Evolutionary conservation across 2,797 vertebrate genomes (phyloP).

Genomic region (Coregonus suidteri): DNA sequence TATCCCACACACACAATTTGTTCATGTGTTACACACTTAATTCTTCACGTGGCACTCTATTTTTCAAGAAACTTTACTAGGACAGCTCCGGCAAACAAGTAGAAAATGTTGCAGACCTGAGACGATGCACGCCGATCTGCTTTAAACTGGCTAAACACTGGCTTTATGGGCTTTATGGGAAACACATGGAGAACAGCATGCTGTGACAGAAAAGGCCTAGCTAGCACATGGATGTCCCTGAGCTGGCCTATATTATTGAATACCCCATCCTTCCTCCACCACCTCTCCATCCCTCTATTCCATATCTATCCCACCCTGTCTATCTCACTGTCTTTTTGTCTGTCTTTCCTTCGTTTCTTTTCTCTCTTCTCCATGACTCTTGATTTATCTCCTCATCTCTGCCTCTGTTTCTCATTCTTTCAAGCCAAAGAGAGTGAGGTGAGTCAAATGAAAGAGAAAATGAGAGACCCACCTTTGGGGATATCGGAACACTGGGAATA

Average conservation of each 20-base stretch:
- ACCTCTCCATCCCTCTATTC: constrained; percentile 33
- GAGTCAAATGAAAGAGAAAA: constrained; percentile 22
- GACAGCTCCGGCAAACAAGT: constrained; percentile 78
- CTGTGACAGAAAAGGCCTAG: constrained; percentile 75
- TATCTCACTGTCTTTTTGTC: constrained; percentile 64
- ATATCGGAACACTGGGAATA: constrained; percentile 14
- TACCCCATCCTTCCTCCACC: constrained; percentile 60
- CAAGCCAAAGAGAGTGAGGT: constrained; percentile 58
- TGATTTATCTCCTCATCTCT: neutral
- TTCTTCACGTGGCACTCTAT: constrained; percentile 32
- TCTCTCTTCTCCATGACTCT: neutral
- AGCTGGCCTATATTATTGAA: constrained; percentile 78
- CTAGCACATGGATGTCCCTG: constrained; percentile 53
- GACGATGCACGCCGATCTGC: constrained; percentile 71
- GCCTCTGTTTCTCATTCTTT: constrained; percentile 56
- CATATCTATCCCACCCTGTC: constrained; percentile 35
- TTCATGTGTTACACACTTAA: constrained; percentile 3
- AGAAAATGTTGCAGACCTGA: constrained; percentile 79
- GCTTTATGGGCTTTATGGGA: constrained; percentile 91
- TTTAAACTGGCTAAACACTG: constrained; percentile 83
- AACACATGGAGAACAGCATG: constrained; percentile 87
- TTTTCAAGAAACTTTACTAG: constrained; percentile 63
- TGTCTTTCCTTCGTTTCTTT: neutral
- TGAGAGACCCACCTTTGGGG: constrained; percentile 59
- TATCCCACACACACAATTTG: constrained; percentile 31